Base-by-base conservation (phyloP, 2,113 vertebrate species). In the Lichenostomus cassidix region DNA sequence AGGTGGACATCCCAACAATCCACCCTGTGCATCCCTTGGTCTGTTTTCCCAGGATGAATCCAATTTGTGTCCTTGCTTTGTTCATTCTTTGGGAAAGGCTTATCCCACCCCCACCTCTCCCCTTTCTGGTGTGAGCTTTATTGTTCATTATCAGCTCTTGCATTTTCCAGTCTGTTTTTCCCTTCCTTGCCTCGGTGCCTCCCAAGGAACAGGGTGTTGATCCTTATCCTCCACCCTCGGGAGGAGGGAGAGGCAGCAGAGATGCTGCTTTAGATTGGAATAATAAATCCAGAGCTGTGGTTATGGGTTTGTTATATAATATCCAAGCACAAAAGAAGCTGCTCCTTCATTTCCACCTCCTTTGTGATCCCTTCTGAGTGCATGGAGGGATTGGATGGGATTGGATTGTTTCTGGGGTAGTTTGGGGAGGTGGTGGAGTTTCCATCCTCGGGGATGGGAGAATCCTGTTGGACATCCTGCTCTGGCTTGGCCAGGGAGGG, bases 51-150 rank as follows among this genome's bases (percentile, higher is more conserved):
- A 3, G 11, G 68, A 5, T 2, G 5, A 27, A 12, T 18, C 15
- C 64, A 3, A 0, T 20, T 7, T 28, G 39, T 44, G 31, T 39
- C 58, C 64, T 41, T 17, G 1, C 0, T 12, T n/a, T 27, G 47
- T 41, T 55, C 35, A 6, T 53, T 44, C 59, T 12, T 19, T 13
- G 64, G 3, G 28, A 42, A 33, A 2, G 41, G 33, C 15, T 8
- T 12, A 6, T 55, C n/a, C 35, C 29, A 22, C 22, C 13, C n/a
- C 39, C n/a, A 5, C 12, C 22, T 5, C 59, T 31, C 46, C 23
- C 2, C 79, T 37, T 29, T 33, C 35, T 27, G 21, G 4, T 15
- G 42, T 19, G 47, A 44, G 15, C 46, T 58, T 31, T 14, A 3
- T 8, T 53, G 84, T 44, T 67, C 18, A 0, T 39, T 53, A 6